Evolutionary conservation across 2,113 vertebrate genomes (phyloP), one percentile per base, ranked within the genome.

Genomic region (Bubalus kerabau): DNA sequence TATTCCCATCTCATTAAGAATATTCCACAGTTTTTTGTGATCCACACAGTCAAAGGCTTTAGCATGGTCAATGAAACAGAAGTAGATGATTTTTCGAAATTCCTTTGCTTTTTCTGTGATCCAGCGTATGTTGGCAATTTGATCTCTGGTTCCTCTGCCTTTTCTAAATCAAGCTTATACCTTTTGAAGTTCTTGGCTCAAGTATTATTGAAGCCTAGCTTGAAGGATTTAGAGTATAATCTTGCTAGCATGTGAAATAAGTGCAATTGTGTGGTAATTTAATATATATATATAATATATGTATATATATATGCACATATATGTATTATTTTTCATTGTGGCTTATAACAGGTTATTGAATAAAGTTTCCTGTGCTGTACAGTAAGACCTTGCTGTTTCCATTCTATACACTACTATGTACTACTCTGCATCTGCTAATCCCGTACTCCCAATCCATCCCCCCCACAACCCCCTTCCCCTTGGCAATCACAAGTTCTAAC

Each of bases 301-400:
- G 0, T 17, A 0, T 67, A 2, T 67, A 2, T n/a, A 8, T 67
- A 10, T n/a, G 17, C 17, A 21, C 8, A 67, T 71, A 36, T 36
- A 71, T 71, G 4, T 5, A 36, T 78, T 78, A 13, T 30, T 78
- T 78, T 48, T 46, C 43, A 80, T 19, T 80, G 8, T 30, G 76
- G 76, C 26, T 50, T 30, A 50, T 19, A 48, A 30, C 26, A 19
- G 46, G 26, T 0, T 50, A 80, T 50, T 48, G 26, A 19, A 30
- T 28, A 43, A 28, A 78, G 6, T 48, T 17, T 28, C 76, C 43
- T 30, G 7, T 48, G 26, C 40, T 76, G 2, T 46, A 46, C 28
- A 50, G 43, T 48, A 80, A 16, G 15, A 30, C 8, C 16, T 50
- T 48, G 15, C 28, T 48, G 1, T 11, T 80, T 50, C 15, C 26